Evolutionary conservation across 1,140 invertebrate species (phyloP).

Genomic region (Helicorthomorpha holstii): DNA sequence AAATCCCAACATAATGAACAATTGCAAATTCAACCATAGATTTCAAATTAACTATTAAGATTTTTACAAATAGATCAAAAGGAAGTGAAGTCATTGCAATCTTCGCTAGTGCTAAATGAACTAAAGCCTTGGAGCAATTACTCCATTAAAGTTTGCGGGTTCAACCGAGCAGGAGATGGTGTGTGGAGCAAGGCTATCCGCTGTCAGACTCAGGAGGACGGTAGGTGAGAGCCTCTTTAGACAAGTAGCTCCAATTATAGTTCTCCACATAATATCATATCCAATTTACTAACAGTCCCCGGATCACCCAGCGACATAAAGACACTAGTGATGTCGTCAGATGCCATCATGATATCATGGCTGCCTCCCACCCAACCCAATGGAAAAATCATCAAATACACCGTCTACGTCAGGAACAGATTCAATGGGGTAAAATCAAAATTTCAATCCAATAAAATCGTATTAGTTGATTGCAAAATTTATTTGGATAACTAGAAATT

Average conservation of each 20-base stretch:
- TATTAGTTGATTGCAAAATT: not conserved
- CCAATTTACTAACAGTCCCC: constrained; percentile 52
- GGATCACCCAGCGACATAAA: constrained; percentile 82
- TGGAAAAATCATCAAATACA: constrained; percentile 82
- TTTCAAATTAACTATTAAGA: too few species aligned
- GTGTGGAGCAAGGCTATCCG: not conserved
- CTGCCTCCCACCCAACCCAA: constrained; percentile 77
- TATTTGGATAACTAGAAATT: not conserved
- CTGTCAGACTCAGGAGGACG: not conserved
- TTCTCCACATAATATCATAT: too few species aligned
- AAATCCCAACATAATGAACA: too few species aligned
- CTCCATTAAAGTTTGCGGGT: constrained; percentile 61
- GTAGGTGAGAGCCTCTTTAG: not conserved
- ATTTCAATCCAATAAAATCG: not conserved
- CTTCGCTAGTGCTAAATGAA: constrained; percentile 14
- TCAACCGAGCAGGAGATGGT: constrained; percentile 32
- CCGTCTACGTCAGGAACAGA: constrained; percentile 56
- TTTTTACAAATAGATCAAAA: too few species aligned
- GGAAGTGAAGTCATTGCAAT: constrained; percentile 47
- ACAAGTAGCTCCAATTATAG: too few species aligned
- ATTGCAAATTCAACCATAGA: too few species aligned
- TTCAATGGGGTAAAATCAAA: not conserved
- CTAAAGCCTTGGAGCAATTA: constrained; percentile 36
- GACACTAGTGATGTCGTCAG: constrained; percentile 73
- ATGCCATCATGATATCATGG: constrained; percentile 85